Evolutionary conservation across 2,888 invertebrate genomes (phyloP), one percentile per base, ranked within the genome.

Genomic region (Drosophila colorata): DNA sequence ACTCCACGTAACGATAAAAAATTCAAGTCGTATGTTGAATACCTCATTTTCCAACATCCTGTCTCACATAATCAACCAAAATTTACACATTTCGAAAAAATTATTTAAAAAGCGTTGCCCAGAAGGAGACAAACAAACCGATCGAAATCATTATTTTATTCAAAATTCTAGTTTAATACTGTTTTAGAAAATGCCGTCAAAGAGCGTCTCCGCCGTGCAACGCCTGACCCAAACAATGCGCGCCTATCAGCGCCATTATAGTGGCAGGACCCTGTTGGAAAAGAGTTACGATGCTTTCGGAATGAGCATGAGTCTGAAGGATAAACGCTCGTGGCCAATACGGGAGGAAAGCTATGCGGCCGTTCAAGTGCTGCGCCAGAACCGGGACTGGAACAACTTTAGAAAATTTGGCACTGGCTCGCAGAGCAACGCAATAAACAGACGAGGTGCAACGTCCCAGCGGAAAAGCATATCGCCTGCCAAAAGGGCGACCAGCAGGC

Each of bases 281-380:
- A 58, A 46, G 2, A 14, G 43, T 2, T 47, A 47, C 2, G 59
- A 57, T 35, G 28, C 57, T 0, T 8, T 60, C 1, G 40, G 41
- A 5, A 8, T 53, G 4, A 23, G 23, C 3, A 33, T 23, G 11
- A 28, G 31, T 11, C 7, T 37, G 2, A 9, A 20, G 14, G 33
- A 28, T 6, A 31, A 14, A 0, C 63, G 40, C 0, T 7, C 35
- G 1, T 86, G 87, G 87, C 87, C 80, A 0, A 7, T 23, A 7
- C 57, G 87, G 0, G 80, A 87, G 23, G 81, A 87, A 3, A 13
- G 28, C 3, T 83, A 31, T 5, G 87, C 84, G 0, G 80, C 65
- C 7, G 11, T 35, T 0, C 67, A 77, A 4, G 6, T 77, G 1
- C 13, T 49, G 7, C 28, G 41, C 0, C 80, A 77, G 37, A 59